Evolutionary conservation across 2,888 invertebrate species (phyloP).

Genomic region (Netelia virgata): DNA sequence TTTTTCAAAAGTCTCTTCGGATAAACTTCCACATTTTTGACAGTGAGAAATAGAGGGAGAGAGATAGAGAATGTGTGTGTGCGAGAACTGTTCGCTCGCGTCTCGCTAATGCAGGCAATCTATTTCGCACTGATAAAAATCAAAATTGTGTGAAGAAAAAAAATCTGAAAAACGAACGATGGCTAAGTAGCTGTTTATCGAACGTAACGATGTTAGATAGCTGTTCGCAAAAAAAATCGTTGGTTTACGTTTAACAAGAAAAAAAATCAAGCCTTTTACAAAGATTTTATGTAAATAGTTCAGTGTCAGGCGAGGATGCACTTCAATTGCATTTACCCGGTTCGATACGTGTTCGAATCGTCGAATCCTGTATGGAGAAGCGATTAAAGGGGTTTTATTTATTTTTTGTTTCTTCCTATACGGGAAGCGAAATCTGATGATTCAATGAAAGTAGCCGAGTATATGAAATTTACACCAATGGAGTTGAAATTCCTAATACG

Average conservation of each 20-base stretch:
- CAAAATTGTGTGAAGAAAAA: slow-evolving; percentile 72
- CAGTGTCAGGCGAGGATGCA: slow-evolving; percentile 53
- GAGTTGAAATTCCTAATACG: slow-evolving; percentile 54
- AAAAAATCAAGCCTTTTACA: slow-evolving; percentile 74
- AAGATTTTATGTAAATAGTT: slow-evolving; percentile 82
- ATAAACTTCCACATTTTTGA: slow-evolving; percentile 1
- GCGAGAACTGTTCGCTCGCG: slow-evolving; percentile 7
- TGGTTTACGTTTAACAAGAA: slow-evolving; percentile 74
- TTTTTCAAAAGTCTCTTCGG: slow-evolving; percentile 53
- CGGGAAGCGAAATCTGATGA: slow-evolving; percentile 56
- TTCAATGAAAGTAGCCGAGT: slow-evolving; percentile 46
- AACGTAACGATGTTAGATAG: slow-evolving; percentile 77
- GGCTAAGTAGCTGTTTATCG: slow-evolving; percentile 77
- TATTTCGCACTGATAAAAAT: slow-evolving; percentile 74
- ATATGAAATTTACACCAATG: slow-evolving; percentile 51
- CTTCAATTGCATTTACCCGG: slow-evolving; percentile 56
- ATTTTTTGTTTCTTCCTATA: slow-evolving; percentile 54
- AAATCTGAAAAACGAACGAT: slow-evolving; percentile 69
- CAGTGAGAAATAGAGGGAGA: slow-evolving; percentile 10
- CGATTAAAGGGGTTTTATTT: slow-evolving; percentile 35
- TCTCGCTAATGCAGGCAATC: neutral
- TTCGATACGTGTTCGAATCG: slow-evolving; percentile 46
- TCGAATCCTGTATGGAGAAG: slow-evolving; percentile 31
- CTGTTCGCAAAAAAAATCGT: slow-evolving; percentile 74
- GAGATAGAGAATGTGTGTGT: slow-evolving; percentile 6